Base-by-base conservation (phyloP, 2,888 invertebrate species). In the Chaetoderma sp. region DNA sequence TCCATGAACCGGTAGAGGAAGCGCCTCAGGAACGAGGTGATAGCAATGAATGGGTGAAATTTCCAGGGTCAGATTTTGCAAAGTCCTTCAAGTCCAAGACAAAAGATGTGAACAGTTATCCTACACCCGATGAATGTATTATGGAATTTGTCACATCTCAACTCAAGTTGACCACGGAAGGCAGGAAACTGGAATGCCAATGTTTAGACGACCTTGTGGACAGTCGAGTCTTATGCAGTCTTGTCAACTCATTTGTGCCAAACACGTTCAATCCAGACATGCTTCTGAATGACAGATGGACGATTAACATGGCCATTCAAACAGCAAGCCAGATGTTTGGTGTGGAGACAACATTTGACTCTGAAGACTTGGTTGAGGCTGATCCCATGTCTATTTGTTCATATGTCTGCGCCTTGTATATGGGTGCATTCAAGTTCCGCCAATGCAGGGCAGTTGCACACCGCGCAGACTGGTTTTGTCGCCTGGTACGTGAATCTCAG, bases 221-320 rank as follows among this genome's bases (percentile, higher is more conserved):
- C 72, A 82, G 82, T 63, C 73, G 86, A 49, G 83, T 86, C 30
- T 68, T 86, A 47, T 85, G 85, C 77, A 81, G 83, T 33, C 73
- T 86, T 30, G 76, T 84, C 61, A 86, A 86, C 70, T 82, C 83
- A 8, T 83, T 85, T 70, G 78, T 85, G 56, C 85, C 85, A 52
- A 82, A 83, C 68, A 80, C 81, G 2, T 85, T 85, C 73, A 82
- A 83, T 10, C 79, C 85, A 1, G 85, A 86, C 54, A 77, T 85
- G 5, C 72, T 86, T 16, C 78, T 85, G 6, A 86, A 86, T 71
- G 86, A 86, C 77, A 83, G 84, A 61, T 84, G 83, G 84, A 82
- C 83, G 49, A 82, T 86, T 21, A 84, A 85, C 69, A 52, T 82
- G 42, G 80, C 81, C 4, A 59, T 86, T 44, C 73, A 79, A 50